Base-by-base conservation (phyloP, 2,797 vertebrate species). In the Propithecus perrieri region DNA sequence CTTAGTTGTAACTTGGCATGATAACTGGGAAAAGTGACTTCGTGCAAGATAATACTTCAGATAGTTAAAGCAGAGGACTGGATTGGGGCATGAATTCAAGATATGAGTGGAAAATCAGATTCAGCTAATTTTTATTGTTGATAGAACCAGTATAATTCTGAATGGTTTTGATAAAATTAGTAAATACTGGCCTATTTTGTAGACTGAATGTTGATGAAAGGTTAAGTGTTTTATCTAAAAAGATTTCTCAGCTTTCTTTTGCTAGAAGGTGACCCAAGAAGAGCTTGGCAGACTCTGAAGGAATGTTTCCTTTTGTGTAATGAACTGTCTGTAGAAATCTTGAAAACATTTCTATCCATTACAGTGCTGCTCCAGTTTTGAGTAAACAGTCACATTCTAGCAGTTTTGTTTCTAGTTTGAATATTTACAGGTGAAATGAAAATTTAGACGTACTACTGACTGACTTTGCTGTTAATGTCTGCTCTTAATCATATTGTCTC, bases 1-100 rank as follows among this genome's bases (percentile, higher is more conserved):
- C 35, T 92, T 88, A 71, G 75, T 91, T 95, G 78, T 94, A 94
- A 93, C 69, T 96, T 97, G 91, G 96, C 96, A 72, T 88, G 81
- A 57, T 83, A 95, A 83, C 83, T 96, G 83, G 96, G 92, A 95
- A 91, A 95, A 94, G 74, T 93, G 93, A 57, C 94, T 86, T 26
- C 46, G 35, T 95, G 22, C 11, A 93, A 89, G 63, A 91, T 96
- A 55, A 9, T 92, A 53, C 76, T 75, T 94, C 69, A 95, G 85
- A 75, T 94, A 85, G 38, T 81, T 94, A 65, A 91, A 93, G 30
- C 43, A 81, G 69, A 93, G 33, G 33, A 96, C 35, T 94, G 75
- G 83, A 92, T 91, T 81, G 33, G 13, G 46, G 65, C 75, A 86
- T 53, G 63, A 71, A 17, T 61, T 92, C 22, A 67, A 94, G 65